A percentile compares a stretch with the other conserved stretches of the same genome.
Evolutionary conservation across 2,888 invertebrate genomes (phyloP).

Genomic region (Ormyrus labotus): DNA sequence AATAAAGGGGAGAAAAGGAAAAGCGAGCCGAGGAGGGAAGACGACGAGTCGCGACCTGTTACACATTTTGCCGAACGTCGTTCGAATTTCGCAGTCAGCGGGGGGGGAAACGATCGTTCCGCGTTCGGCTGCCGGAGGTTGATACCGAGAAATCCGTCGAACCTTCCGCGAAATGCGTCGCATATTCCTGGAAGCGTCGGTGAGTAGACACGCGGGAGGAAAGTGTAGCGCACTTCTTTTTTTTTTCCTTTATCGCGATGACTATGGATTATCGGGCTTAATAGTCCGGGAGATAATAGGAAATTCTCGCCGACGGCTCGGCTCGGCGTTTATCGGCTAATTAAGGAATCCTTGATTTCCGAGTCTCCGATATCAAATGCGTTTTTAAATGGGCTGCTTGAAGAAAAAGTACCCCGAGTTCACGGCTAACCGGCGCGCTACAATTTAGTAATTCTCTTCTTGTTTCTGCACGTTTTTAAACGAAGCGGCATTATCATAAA

Average conservation of each 20-base stretch:
- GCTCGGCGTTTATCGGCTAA: not conserved
- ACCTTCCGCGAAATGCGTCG: slow-evolving; percentile 5
- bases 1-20: too few relatives aligned
- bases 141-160: slow-evolving; percentile 28
- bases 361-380: not conserved
- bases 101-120: not conserved
- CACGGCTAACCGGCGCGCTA: too few relatives aligned
- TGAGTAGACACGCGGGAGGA: not conserved
- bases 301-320: not conserved
- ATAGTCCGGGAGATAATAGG: not conserved
- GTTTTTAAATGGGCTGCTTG: not conserved
- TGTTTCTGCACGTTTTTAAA: too few relatives aligned
- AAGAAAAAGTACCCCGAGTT: too few relatives aligned
- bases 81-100: not conserved
- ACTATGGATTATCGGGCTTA: not conserved
- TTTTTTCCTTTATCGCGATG: not conserved
- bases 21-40: not conserved
- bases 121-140: not conserved
- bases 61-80: not conserved
- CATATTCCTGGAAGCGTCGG: not conserved
- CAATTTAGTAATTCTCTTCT: too few relatives aligned
- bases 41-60: not conserved
- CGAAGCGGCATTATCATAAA: slow-evolving; percentile 18
- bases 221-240: not conserved
- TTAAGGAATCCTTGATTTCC: too few relatives aligned